Evolutionary conservation across 64 coral and sea anemone genomes (phyloP).

Genomic region (Stichodactyla helianthus): DNA sequence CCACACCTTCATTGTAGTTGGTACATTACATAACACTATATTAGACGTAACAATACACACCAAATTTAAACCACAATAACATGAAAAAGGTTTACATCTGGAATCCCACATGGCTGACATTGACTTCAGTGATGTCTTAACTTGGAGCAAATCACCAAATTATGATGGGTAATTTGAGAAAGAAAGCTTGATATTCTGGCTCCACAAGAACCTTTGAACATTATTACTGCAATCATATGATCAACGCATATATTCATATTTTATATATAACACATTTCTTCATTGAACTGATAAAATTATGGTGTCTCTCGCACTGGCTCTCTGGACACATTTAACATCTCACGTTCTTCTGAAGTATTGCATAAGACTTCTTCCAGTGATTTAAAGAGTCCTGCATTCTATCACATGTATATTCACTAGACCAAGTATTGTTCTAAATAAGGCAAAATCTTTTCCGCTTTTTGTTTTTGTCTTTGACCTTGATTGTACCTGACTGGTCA

Average conservation of each 20-base stretch:
- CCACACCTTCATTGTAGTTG: too few relatives aligned
- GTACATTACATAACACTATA: too few relatives aligned
- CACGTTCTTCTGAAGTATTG: not conserved
- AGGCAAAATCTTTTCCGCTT: constrained; percentile 28
- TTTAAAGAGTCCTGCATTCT: not conserved
- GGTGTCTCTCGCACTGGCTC: not conserved
- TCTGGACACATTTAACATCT: not conserved
- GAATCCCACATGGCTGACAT: too few relatives aligned
- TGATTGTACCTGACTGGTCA: constrained; percentile 71
- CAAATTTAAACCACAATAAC: too few relatives aligned
- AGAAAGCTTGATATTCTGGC: not conserved
- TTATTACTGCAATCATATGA: not conserved
- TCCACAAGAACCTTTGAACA: not conserved
- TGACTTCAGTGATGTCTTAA: too few relatives aligned
- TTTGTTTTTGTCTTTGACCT: constrained; percentile 76
- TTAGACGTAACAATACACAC: too few relatives aligned
- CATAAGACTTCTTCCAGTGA: not conserved
- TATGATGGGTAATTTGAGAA: not conserved
- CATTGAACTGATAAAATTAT: not conserved
- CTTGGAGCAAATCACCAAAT: not conserved
- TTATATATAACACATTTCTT: not conserved
- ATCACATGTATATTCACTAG: not conserved
- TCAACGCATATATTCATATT: not conserved
- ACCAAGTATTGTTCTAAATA: not conserved
- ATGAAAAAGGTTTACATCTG: too few relatives aligned